These are phyloP conservation scores for Harlomillsia oculata DNA, from an alignment of 1,140 invertebrate genomes.

Conservation along the genomic window DNA sequence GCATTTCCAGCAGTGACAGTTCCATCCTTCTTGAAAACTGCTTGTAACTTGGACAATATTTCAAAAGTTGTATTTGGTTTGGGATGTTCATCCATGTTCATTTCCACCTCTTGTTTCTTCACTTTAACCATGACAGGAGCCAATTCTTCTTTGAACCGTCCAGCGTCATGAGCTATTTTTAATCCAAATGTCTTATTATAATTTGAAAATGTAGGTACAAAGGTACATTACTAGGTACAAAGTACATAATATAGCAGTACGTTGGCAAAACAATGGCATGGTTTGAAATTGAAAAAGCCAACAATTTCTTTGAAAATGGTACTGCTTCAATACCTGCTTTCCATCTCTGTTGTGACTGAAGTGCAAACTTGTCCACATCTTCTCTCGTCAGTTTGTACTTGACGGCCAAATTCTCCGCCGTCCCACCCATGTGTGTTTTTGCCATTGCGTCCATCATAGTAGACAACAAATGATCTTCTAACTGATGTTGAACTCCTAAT, in stretches of 20 bases:
- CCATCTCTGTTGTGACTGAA: constrained; percentile 74
- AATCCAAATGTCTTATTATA: constrained; percentile 55
- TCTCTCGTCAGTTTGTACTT: constrained; percentile 77
- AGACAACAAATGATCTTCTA: constrained; percentile 90
- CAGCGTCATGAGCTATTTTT: constrained; percentile 65
- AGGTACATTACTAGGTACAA: neutral
- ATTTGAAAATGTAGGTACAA: neutral
- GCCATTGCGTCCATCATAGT: constrained; percentile 67
- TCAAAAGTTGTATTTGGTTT: constrained; percentile 79
- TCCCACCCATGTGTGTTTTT: constrained; percentile 89
- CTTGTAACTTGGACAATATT: constrained; percentile 64
- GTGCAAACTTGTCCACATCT: constrained; percentile 79
- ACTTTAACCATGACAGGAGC: constrained; percentile 74
- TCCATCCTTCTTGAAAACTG: constrained; percentile 93
- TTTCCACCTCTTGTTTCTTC: constrained; percentile 65
- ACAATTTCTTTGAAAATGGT: neutral
- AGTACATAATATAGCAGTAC: neutral
- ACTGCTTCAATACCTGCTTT: constrained; percentile 63
- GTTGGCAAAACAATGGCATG: too few relatives aligned
- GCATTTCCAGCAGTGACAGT: constrained; percentile 81
- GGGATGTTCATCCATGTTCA: constrained; percentile 89
- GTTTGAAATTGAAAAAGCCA: neutral
- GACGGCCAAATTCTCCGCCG: constrained; percentile 91
- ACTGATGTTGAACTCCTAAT: constrained; percentile 58
- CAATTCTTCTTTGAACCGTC: constrained; percentile 82